Evolutionary conservation across 2,797 vertebrate genomes (phyloP).

Genomic region (Neosalanx taihuensis): DNA sequence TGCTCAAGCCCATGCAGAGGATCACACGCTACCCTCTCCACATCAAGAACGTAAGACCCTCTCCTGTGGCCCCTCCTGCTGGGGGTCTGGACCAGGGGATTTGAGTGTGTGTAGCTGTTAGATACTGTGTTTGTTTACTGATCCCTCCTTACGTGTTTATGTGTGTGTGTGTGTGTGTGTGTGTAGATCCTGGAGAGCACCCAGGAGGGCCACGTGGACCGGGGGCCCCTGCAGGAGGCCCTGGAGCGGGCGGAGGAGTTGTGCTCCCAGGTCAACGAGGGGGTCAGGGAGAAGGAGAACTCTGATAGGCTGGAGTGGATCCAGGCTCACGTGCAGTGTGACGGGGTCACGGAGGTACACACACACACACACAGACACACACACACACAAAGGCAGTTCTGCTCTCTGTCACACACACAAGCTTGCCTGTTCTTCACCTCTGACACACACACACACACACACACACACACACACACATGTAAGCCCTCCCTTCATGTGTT

Average conservation of each 20-base stretch:
- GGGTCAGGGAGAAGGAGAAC: constrained; percentile 93
- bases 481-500: background rate
- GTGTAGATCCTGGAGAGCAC: constrained; percentile 93
- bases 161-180: background rate
- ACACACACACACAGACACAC: constrained; percentile 3
- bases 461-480: background rate
- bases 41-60: constrained; percentile 83
- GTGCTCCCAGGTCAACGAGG: constrained; percentile 94
- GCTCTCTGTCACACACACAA: background rate
- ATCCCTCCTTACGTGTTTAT: background rate
- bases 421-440: background rate
- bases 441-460: constrained; percentile 14
- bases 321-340: constrained; percentile 88
- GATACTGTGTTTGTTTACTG: background rate
- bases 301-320: constrained; percentile 95
- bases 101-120: constrained; percentile 1
- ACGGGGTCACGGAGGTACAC: constrained; percentile 85
- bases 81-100: too few species aligned
- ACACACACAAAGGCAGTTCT: background rate
- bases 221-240: constrained; percentile 78
- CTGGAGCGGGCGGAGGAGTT: constrained; percentile 90
- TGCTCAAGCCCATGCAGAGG: constrained; percentile 97
- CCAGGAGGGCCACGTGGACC: constrained; percentile 79
- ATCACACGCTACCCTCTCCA: constrained; percentile 97
- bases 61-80: background rate